A percentile compares a stretch with the other conserved stretches of the same genome.
Conservation (phyloP, 1,140 invertebrate species). For the Listronotus bonariensis region DNA sequence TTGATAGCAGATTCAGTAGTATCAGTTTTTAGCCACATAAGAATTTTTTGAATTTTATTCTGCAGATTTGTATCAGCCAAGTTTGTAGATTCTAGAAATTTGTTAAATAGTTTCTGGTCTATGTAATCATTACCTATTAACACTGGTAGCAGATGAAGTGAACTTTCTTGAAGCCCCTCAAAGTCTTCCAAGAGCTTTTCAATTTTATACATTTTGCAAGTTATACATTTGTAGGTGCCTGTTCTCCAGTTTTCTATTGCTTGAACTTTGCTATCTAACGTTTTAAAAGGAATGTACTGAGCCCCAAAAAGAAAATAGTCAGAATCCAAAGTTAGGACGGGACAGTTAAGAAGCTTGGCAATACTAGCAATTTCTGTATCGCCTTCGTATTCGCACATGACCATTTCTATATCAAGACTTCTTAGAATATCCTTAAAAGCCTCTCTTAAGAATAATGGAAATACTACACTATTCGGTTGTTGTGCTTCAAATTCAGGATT, state of each 20-base stretch:
- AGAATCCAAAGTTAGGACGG: slow-evolving; percentile 86
- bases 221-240: slow-evolving; percentile 56
- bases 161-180: slow-evolving; percentile 65
- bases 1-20: slow-evolving; percentile 68
- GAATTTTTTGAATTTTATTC: slow-evolving; percentile 66
- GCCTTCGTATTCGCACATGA: slow-evolving; percentile 82
- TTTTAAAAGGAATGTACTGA: slow-evolving; percentile 77
- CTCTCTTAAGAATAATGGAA: slow-evolving; percentile 72
- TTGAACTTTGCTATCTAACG: slow-evolving; percentile 47
- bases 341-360: slow-evolving; percentile 76
- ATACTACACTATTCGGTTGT: slow-evolving; percentile 57
- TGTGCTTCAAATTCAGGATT: slow-evolving; percentile 57
- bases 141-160: slow-evolving; percentile 77
- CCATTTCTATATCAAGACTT: slow-evolving; percentile 67
- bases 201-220: slow-evolving; percentile 74
- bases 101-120: slow-evolving; percentile 65
- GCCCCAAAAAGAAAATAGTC: slow-evolving; percentile 89
- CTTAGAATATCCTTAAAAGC: slow-evolving; percentile 71
- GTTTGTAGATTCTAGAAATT: slow-evolving; percentile 71
- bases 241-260: slow-evolving; percentile 25
- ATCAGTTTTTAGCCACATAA: slow-evolving; percentile 75
- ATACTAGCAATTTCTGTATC: slow-evolving; percentile 82
- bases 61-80: slow-evolving; percentile 61
- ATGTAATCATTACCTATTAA: slow-evolving; percentile 88
- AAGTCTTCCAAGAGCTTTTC: slow-evolving; percentile 69